phyloP scores from a whole-genome alignment of 2,797 vertebrate species.

The Epinephelus awoara region DNA sequence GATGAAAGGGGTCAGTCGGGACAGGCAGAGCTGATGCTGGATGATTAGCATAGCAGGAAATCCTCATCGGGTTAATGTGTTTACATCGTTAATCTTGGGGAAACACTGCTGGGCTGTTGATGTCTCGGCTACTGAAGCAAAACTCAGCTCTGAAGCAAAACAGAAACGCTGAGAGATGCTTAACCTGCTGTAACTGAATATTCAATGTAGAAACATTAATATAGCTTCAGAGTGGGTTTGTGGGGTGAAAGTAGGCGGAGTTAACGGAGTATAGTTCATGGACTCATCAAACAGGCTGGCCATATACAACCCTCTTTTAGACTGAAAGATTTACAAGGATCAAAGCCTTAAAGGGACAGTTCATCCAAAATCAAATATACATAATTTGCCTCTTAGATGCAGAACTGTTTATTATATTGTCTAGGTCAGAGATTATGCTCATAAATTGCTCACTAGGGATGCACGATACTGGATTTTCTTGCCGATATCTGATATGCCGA shows the following conservation, averaged over 20 bases:
- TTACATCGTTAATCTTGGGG: constrained; percentile 62
- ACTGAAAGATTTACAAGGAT: too few relatives aligned
- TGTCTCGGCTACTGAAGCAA: constrained; percentile 36
- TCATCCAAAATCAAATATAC: too few relatives aligned
- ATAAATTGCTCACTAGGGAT: too few relatives aligned
- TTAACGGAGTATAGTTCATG: neutral
- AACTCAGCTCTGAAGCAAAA: constrained; percentile 3
- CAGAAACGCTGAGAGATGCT: neutral
- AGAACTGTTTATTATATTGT: too few relatives aligned
- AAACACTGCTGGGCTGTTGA: constrained; percentile 63
- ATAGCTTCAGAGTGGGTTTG: neutral
- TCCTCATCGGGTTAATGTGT: constrained; percentile 65
- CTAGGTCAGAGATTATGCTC: too few relatives aligned
- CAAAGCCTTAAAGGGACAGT: too few relatives aligned
- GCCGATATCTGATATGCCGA: too few relatives aligned
- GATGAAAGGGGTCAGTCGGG: constrained; percentile 26
- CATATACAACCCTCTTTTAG: neutral
- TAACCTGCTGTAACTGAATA: too few relatives aligned
- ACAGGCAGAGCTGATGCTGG: constrained; percentile 38
- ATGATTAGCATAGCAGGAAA: constrained; percentile 67
- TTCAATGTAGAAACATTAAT: neutral
- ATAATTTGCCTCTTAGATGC: too few relatives aligned
- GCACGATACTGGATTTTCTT: too few relatives aligned
- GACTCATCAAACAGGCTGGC: neutral
- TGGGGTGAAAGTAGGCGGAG: constrained; percentile 6